phyloP scores from a whole-genome alignment of 2,113 vertebrate genomes.

The Myotis brandtii region DNA sequence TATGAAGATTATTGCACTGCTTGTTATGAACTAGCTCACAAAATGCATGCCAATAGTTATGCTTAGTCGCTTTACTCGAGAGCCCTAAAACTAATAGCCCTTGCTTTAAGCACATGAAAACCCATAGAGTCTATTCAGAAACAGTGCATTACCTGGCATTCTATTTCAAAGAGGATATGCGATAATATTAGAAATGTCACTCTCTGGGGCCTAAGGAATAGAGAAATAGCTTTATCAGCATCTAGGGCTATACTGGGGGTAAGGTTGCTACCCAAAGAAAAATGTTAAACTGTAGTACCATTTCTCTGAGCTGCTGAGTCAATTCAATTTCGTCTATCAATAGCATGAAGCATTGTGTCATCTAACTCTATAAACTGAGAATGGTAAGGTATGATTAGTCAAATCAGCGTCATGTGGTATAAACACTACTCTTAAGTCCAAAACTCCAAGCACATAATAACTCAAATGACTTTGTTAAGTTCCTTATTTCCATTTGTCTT shows the following conservation, averaged over 20 bases:
- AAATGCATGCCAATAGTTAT: constrained; percentile 53
- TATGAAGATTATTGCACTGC: constrained; percentile 27
- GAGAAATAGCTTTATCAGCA: neutral
- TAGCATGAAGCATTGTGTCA: neutral
- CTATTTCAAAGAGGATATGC: neutral
- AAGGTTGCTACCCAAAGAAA: neutral
- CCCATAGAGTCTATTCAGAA: constrained; percentile 43
- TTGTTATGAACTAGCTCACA: constrained; percentile 31
- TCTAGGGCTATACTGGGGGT: neutral
- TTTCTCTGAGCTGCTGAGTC: neutral
- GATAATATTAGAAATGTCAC: neutral
- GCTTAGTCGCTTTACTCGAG: constrained; percentile 65
- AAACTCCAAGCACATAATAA: neutral
- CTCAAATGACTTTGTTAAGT: neutral
- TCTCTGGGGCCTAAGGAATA: neutral
- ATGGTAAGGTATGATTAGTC: neutral
- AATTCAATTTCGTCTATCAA: neutral
- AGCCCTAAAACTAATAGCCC: constrained; percentile 64
- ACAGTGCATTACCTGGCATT: neutral
- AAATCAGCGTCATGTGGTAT: neutral
- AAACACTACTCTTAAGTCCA: neutral
- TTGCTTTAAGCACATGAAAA: constrained; percentile 58
- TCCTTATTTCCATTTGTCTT: neutral
- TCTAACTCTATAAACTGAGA: neutral
- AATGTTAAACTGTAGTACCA: neutral